A percentile compares a stretch with the other conserved stretches of the same genome.
Evolutionary conservation across 2,888 invertebrate genomes (phyloP).

Genomic region (Atrina japonica): DNA sequence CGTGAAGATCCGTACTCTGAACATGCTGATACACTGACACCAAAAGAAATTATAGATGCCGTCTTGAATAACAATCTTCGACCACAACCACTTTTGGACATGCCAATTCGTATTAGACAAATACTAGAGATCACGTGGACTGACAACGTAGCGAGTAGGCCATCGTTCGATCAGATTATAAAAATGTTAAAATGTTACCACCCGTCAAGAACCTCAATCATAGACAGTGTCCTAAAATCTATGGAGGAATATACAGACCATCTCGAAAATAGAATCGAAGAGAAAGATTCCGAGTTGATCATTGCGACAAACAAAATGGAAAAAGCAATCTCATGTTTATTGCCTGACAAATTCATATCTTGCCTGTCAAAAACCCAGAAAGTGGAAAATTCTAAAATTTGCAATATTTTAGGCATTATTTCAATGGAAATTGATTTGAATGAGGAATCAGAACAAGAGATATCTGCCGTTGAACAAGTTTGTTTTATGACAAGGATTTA

Average conservation of each 20-base stretch:
- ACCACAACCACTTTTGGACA: conserved; percentile 59
- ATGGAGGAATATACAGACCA: conserved; percentile 65
- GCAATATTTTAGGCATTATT: conserved; percentile 4
- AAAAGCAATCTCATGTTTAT: conserved; percentile 63
- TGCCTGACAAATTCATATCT: conserved; percentile 49
- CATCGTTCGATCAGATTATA: conserved; percentile 65
- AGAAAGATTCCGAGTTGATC: conserved; percentile 62
- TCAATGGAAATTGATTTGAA: conserved; percentile 3
- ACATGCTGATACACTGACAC: conserved; percentile 52
- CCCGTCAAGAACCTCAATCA: conserved; percentile 67
- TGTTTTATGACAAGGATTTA: conserved; percentile 3
- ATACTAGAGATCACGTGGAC: conserved; percentile 71
- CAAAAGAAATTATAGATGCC: conserved; percentile 65
- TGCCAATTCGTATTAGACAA: conserved; percentile 56
- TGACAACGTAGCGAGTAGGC: conserved; percentile 59
- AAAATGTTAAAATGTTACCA: conserved; percentile 65
- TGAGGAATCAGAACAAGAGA: neutral
- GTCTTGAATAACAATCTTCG: conserved; percentile 62
- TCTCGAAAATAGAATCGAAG: conserved; percentile 73
- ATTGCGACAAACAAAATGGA: conserved; percentile 64
- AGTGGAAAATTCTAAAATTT: neutral
- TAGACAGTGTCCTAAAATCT: conserved; percentile 78
- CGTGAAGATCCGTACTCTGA: conserved; percentile 71
- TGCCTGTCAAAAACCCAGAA: conserved; percentile 17
- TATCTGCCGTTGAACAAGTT: conserved; percentile 2